Percentiles rank a stretch among this genome's conserved stretches.
phyloP scores from a whole-genome alignment of 2,888 invertebrate species.

The Arrhopalites spinosus region DNA sequence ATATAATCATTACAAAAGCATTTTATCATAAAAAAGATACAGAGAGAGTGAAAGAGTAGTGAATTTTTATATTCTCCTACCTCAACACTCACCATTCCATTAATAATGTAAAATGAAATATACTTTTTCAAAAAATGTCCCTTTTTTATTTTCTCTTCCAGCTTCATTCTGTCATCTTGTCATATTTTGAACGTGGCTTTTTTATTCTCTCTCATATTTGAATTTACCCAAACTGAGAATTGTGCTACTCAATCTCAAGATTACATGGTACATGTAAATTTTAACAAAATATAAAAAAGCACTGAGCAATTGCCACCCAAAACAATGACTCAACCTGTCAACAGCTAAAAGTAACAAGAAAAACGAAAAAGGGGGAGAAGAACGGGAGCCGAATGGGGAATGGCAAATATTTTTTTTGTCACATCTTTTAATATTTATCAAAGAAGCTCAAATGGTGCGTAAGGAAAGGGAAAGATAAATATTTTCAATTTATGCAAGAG shows the following conservation, averaged over 20 bases:
- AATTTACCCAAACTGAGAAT: neutral
- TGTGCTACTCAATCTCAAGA: neutral
- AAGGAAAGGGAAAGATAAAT: conserved; percentile 7
- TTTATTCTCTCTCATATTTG: conserved; percentile 3
- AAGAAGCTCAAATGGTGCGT: neutral
- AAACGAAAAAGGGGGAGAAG: neutral
- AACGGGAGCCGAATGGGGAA: neutral
- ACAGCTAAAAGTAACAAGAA: neutral
- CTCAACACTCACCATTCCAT: conserved; percentile 18
- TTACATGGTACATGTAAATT: neutral
- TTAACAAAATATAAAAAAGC: neutral
- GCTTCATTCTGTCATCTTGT: neutral
- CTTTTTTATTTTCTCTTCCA: too few relatives aligned
- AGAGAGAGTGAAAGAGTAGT: neutral
- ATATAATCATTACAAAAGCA: conserved; percentile 28
- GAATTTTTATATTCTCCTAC: conserved; percentile 2
- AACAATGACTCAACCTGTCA: conserved; percentile 30
- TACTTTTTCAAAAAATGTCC: too few relatives aligned
- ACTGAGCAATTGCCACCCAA: neutral
- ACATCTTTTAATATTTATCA: neutral
- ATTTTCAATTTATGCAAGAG: conserved; percentile 18
- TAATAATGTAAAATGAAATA: conserved; percentile 18
- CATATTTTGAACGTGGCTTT: neutral
- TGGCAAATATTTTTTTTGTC: neutral
- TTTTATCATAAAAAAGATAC: conserved; percentile 20